Percentiles rank a stretch among this genome's conserved stretches.
Evolutionary conservation across 2,113 vertebrate species (phyloP).

Genomic region (Tragelaphus strepsiceros): DNA sequence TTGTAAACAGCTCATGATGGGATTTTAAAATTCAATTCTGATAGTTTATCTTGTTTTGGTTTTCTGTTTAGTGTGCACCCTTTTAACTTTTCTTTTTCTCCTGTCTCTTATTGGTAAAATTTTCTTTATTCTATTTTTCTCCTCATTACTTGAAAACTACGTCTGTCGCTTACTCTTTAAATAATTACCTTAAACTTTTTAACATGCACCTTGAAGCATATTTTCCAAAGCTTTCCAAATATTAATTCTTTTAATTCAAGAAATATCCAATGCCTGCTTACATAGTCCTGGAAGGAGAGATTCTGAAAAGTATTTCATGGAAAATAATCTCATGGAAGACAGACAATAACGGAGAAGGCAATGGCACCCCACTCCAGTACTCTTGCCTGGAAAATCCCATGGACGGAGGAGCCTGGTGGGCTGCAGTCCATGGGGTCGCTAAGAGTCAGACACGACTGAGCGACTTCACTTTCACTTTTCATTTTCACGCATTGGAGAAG

Average conservation of each 20-base stretch:
- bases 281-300: background rate
- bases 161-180: background rate
- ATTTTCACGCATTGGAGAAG: no score
- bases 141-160: background rate
- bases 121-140: background rate
- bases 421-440: no score
- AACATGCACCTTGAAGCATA: background rate
- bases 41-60: background rate
- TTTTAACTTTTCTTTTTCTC: background rate
- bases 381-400: no score
- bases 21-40: constrained; percentile 15
- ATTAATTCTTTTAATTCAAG: background rate
- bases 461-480: no score
- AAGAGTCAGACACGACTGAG: no score
- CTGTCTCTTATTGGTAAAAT: background rate
- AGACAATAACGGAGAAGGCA: background rate
- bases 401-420: no score
- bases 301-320: background rate
- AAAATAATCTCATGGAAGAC: background rate
- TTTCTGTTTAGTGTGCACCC: background rate
- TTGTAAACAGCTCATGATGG: background rate
- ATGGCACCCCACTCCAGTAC: no score
- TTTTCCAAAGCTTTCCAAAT: background rate
- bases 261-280: background rate
- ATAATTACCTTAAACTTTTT: background rate